Base-by-base conservation (phyloP, 64 coral and sea anemone species). In the Dendrophyllia cribrosa region DNA sequence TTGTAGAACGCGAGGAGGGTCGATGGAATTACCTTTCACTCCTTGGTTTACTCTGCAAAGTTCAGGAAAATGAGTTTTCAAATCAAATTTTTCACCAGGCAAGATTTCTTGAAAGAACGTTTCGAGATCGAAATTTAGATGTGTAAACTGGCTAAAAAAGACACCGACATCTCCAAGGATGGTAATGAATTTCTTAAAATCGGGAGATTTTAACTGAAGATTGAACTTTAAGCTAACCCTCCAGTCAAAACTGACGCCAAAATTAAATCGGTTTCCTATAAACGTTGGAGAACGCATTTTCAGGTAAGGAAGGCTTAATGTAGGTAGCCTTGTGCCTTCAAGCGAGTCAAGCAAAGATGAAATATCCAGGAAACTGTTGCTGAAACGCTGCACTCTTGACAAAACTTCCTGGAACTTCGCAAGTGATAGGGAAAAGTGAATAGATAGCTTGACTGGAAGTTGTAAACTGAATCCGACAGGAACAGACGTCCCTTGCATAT, bases 221-320 rank as follows among this genome's bases (percentile, higher is more conserved):
- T 92, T 80, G 34, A 95, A 95, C 24, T 95, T 86, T 45, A 98
- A 73, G 34, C 83, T 88, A n/a, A 89, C 78, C 52, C 76, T 91
- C 96, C 96, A 98, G 60, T 98, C 86, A 75, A 98, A 98, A 9
- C 81, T 89, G 8, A 98, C 79, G 9, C 96, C 96, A 80, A 98
- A 98, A 11, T 94, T 87, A 74, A 98, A 92, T 1, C 22, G 17
- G 16, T 70, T 72, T 0, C 58, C 25, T 9, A 19, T 47, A 26
- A 20, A 43, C 10, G 60, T 10, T 23, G 91, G 83, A 44, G 88
- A 87, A 14, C 72, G 66, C 22, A 15, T 56, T 74, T n/a, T 59
- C 43, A 94, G 59, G 15, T 64, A 49, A 51, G 92, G 86, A 6
- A 94, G 70, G 9, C 71, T 58, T 67, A 94, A 70, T 3, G 64